Evolutionary conservation across 92 coral and sea anemone species (phyloP).

Genomic region (Palythoa grandis): DNA sequence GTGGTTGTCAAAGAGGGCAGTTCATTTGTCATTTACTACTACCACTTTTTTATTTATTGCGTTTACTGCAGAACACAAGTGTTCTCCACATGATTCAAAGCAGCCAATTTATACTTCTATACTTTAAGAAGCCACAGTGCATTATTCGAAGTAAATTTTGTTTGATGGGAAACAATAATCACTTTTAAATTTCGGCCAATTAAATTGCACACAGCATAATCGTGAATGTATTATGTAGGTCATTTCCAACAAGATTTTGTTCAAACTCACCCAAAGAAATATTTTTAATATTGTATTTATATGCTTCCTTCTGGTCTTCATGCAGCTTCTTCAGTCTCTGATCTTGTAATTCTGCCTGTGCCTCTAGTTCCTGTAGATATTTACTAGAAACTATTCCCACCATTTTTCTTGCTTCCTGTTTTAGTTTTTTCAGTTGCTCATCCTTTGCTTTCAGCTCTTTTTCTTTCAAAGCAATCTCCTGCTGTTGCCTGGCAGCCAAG

Average conservation of each 20-base stretch:
- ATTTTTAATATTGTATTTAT: slow-evolving; percentile 68
- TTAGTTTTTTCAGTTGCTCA: slow-evolving; percentile 70
- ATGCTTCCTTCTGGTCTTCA: slow-evolving; percentile 71
- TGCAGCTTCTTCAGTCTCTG: slow-evolving; percentile 71
- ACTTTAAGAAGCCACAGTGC: too few relatives aligned
- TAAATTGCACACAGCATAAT: neutral
- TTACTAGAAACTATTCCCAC: slow-evolving; percentile 58
- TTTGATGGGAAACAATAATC: neutral
- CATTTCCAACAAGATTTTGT: neutral
- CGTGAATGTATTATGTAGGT: neutral
- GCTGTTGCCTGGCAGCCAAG: slow-evolving; percentile 79
- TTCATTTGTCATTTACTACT: neutral
- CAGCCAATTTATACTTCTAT: neutral
- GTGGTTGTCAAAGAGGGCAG: neutral
- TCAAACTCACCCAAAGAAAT: slow-evolving; percentile 73
- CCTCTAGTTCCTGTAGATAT: slow-evolving; percentile 72
- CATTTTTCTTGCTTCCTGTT: slow-evolving; percentile 58
- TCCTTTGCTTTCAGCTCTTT: slow-evolving; percentile 81
- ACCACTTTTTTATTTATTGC: neutral
- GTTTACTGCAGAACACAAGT: neutral
- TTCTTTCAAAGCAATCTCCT: slow-evolving; percentile 82
- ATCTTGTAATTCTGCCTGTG: slow-evolving; percentile 82
- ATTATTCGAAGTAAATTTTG: neutral
- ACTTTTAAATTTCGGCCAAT: neutral
- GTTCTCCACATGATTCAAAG: too few relatives aligned